Evolutionary conservation across 2,797 vertebrate species (phyloP).

Genomic region (Ambastaia sidthimunki): DNA sequence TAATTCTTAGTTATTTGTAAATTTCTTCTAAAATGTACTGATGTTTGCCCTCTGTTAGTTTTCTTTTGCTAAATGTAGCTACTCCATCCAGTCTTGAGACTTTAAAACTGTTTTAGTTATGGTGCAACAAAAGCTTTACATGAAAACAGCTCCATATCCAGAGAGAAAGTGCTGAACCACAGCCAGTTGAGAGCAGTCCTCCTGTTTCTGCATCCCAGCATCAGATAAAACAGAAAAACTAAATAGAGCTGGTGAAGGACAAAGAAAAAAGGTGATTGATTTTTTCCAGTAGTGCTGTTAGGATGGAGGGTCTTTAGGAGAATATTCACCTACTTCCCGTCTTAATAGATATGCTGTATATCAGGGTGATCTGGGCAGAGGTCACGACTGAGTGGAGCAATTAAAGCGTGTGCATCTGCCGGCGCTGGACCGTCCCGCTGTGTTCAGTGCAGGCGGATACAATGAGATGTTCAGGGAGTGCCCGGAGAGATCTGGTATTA

Average conservation of each 20-base stretch:
- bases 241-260: constrained; percentile 74
- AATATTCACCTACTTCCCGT: constrained; percentile 83
- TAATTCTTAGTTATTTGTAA: not conserved
- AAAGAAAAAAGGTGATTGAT: constrained; percentile 73
- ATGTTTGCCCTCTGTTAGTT: not conserved
- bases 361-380: constrained; percentile 80
- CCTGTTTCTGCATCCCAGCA: constrained; percentile 65
- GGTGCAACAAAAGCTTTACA: not conserved
- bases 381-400: constrained; percentile 82
- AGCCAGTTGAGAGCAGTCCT: not conserved
- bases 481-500: constrained; percentile 57
- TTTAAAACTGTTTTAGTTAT: not conserved
- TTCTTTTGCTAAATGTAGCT: not conserved
- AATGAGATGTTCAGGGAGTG: constrained; percentile 69
- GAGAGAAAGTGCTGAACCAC: not conserved
- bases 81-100: not conserved
- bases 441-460: constrained; percentile 63
- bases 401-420: constrained; percentile 77
- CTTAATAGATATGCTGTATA: constrained; percentile 82
- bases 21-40: not conserved
- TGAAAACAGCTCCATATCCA: not conserved
- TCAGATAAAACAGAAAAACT: constrained; percentile 71
- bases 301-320: constrained; percentile 78
- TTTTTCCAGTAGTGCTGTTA: constrained; percentile 69
- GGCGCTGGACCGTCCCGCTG: constrained; percentile 64